phyloP scores from a whole-genome alignment of 2,797 vertebrate genomes.

The Linurgus olivaceus region DNA sequence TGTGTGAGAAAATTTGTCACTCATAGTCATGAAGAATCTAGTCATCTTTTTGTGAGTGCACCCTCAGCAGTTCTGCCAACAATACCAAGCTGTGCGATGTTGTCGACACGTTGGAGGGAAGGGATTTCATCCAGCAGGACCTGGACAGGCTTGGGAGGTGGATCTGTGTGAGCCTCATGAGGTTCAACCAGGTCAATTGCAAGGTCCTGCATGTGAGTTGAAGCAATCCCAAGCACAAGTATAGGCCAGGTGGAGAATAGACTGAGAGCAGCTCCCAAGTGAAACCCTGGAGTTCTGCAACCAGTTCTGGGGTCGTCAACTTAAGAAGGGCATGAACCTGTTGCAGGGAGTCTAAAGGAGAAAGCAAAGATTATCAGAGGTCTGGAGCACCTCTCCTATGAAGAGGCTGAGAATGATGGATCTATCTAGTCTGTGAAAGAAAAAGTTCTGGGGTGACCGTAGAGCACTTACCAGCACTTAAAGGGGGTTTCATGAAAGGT shows the following conservation, averaged over 20 bases:
- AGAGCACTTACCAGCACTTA: background rate
- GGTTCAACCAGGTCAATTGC: background rate
- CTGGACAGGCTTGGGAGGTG: background rate
- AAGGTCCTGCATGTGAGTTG: background rate
- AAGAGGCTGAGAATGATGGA: background rate
- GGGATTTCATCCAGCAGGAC: background rate
- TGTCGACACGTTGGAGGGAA: rapidly evolving
- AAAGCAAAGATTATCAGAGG: background rate
- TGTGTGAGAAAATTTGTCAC: conserved; percentile 29
- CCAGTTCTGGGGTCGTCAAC: rapidly evolving
- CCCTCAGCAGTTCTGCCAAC: rapidly evolving
- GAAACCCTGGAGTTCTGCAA: background rate
- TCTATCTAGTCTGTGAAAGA: background rate
- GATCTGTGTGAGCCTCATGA: background rate
- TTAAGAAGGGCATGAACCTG: background rate
- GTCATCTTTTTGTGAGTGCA: background rate
- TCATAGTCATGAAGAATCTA: conserved; percentile 24
- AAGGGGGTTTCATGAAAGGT: background rate
- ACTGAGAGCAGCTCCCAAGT: background rate
- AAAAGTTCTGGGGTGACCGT: background rate
- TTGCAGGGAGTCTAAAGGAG: background rate
- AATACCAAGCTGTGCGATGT: rapidly evolving
- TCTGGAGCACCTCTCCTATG: background rate
- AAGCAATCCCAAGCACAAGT: background rate
- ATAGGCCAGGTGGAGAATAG: background rate